phyloP scores from a whole-genome alignment of 1,140 invertebrate species.

The Melitaea cinxia region DNA sequence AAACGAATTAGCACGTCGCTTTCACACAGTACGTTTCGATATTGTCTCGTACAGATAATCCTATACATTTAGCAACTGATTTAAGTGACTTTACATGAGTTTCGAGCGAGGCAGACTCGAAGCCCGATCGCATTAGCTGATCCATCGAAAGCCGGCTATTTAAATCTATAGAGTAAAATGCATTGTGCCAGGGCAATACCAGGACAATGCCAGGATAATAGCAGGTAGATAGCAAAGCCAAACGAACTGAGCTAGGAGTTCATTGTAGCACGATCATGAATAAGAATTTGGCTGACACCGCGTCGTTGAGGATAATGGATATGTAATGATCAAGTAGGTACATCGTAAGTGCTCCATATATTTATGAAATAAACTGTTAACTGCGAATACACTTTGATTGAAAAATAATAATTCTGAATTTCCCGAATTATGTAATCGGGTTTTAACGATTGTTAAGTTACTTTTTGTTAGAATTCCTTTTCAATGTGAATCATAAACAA shows the following conservation, averaged over 20 bases:
- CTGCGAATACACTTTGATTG: too few relatives aligned
- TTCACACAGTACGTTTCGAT: neutral
- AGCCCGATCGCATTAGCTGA: constrained; percentile 43
- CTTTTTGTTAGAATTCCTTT: too few relatives aligned
- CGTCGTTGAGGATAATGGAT: neutral
- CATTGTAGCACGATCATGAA: constrained; percentile 68
- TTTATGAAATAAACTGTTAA: too few relatives aligned
- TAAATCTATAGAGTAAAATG: constrained; percentile 52
- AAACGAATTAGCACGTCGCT: neutral
- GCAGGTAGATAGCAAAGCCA: constrained; percentile 59
- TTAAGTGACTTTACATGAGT: constrained; percentile 4
- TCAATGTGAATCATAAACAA: too few relatives aligned
- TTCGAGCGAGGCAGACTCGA: constrained; percentile 25
- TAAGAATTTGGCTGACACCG: constrained; percentile 61
- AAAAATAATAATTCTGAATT: too few relatives aligned
- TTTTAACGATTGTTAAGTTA: too few relatives aligned
- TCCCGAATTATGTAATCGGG: too few relatives aligned
- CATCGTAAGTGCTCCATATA: too few relatives aligned
- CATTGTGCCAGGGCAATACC: constrained; percentile 5
- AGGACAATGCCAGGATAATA: constrained; percentile 47
- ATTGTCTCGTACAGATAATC: neutral
- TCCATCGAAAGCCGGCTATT: constrained; percentile 46
- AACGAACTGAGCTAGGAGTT: constrained; percentile 64
- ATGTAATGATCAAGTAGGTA: too few relatives aligned
- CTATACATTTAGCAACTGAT: constrained; percentile 6